Conservation (phyloP, 2,888 invertebrate species). For the Ferdinandea cuprea region DNA sequence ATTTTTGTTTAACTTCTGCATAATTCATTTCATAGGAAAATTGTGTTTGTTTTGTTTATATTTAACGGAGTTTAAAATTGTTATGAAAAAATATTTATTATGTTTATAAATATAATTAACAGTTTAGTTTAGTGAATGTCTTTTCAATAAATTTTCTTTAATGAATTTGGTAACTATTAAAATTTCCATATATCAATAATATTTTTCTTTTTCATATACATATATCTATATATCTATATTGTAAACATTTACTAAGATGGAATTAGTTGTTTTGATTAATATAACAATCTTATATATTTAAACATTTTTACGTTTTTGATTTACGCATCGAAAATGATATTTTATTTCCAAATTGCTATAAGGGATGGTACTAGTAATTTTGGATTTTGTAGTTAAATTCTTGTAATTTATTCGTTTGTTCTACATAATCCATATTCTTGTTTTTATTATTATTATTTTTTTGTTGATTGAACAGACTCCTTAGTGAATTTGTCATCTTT, state of each 20-base stretch:
- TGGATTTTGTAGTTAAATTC: not conserved
- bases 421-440: too few relatives aligned
- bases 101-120: slow-evolving; percentile 55
- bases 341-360: slow-evolving; percentile 2
- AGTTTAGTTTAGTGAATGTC: slow-evolving; percentile 41
- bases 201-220: not conserved
- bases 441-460: not conserved
- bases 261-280: slow-evolving; percentile 37
- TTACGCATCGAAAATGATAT: slow-evolving; percentile 37
- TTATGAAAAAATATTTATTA: slow-evolving; percentile 59
- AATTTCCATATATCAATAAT: not conserved
- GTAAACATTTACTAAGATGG: slow-evolving; percentile 38
- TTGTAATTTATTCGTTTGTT: not conserved
- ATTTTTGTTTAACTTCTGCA: slow-evolving; percentile 40
- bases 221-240: slow-evolving; percentile 12
- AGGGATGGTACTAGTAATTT: not conserved
- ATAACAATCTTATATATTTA: slow-evolving; percentile 47
- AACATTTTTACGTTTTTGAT: not conserved
- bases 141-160: slow-evolving; percentile 21
- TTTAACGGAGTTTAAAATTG: slow-evolving; percentile 44
- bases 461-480: too few relatives aligned
- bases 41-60: slow-evolving; percentile 30
- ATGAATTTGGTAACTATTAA: slow-evolving; percentile 28
- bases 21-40: slow-evolving; percentile 57
- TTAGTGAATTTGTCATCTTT: too few relatives aligned